phyloP scores from a whole-genome alignment of 2,888 invertebrate species.

The Parasteatoda lunata region DNA sequence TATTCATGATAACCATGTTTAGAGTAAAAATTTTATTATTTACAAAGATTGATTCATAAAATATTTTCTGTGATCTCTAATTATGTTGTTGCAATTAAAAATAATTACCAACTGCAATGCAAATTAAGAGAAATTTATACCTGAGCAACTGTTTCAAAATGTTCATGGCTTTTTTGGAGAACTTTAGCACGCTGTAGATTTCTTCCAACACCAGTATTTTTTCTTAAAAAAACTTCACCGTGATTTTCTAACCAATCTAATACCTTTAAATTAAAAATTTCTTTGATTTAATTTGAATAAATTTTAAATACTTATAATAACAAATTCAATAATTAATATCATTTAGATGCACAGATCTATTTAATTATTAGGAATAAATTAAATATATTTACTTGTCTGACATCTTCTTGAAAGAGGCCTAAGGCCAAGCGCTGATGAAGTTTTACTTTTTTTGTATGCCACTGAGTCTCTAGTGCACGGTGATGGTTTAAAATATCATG shows the following conservation, averaged over 20 bases:
- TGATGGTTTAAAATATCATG: constrained; percentile 97
- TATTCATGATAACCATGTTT: no score
- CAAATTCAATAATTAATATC: neutral
- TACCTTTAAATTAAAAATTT: constrained; percentile 79
- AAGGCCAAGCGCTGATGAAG: constrained; percentile 94
- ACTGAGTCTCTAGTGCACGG: constrained; percentile 91
- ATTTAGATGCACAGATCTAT: neutral
- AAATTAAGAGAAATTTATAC: constrained; percentile 77
- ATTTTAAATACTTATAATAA: neutral
- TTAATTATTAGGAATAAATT: neutral
- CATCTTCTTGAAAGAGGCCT: constrained; percentile 95
- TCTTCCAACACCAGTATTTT: constrained; percentile 96
- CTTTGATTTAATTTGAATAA: neutral
- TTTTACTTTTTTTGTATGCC: constrained; percentile 95
- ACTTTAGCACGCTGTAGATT: constrained; percentile 95
- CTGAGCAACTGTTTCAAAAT: constrained; percentile 98
- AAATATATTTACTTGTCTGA: constrained; percentile 84
- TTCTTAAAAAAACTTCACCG: constrained; percentile 96
- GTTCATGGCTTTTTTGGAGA: constrained; percentile 98
- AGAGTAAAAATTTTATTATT: neutral
- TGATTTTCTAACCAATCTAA: constrained; percentile 98
- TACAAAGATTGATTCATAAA: neutral
- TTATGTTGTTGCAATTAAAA: neutral
- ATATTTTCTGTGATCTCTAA: neutral
- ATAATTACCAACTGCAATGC: neutral